Evolutionary conservation across 2,113 vertebrate species (phyloP), one percentile per base, ranked within the genome.

Genomic region (Brevimyrus niger): DNA sequence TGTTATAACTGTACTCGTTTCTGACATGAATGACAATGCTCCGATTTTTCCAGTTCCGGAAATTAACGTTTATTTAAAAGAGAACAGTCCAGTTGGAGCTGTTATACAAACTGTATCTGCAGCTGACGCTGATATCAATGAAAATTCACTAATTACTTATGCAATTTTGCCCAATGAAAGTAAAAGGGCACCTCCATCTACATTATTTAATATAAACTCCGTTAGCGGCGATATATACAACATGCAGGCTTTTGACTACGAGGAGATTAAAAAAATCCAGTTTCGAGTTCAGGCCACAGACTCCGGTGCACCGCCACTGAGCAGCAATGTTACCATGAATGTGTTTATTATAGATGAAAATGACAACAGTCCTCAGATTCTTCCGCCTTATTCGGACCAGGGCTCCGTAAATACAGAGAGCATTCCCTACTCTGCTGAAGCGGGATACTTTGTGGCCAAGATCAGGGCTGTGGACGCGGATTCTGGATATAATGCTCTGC

Each of bases 401-500:
- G 91, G 93, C 50, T 93, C 94, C 0, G 51, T 92, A 47, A 93
- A 92, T 90, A 93, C 91, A 38, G 94, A 93, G 88, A 95, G 7
- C 80, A 95, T 97, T 73, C 95, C 96, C 38, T 94, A 94, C 1
- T 95, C 93, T 82, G 95, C 93, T 3, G 61, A 93, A 83, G 94
- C 96, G 17, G 94, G 94, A 51, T 94, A 96, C 92, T 94, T 97
- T 91, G 95, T 97, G 86, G 96, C 96, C 90, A 97, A 97, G 91
- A 94, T 97, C 91, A 94, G 95, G 89, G 96, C 96, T 4, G 96
- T 96, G 89, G 96, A 97, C 58, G 93, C 95, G 0, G 96, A 97
- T 91, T 96, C 96, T 5, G 95, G 94, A 35, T 92, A 92, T 88
- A 96, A 96, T 44, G 95, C 94, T 7, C 95, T 95, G 94, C 93